These are phyloP conservation scores for Rotaria sp. DNA, from an alignment of 2,888 invertebrate species.

Conservation along the genomic window DNA sequence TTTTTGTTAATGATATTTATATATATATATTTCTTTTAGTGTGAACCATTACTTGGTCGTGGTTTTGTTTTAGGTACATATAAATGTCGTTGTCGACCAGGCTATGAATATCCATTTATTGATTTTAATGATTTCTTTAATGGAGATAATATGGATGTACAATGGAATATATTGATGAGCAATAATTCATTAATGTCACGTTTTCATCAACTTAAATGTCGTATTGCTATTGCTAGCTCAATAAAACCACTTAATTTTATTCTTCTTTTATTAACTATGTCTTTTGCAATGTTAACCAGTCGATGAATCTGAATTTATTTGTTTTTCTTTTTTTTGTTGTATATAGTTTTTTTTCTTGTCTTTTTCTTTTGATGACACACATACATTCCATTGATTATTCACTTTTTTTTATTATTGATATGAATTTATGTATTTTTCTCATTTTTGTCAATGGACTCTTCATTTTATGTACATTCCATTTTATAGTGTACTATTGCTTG, in stretches of 20 bases:
- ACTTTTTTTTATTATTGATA: background rate
- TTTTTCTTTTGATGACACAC: background rate
- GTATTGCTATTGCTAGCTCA: slow-evolving; percentile 66
- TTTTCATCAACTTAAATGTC: slow-evolving; percentile 67
- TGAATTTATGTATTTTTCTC: background rate
- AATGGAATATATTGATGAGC: slow-evolving; percentile 35
- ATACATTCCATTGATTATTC: background rate
- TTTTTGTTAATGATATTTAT: background rate
- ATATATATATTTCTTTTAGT: slow-evolving; percentile 61
- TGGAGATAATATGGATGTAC: slow-evolving; percentile 40
- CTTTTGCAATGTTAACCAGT: background rate
- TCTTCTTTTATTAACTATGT: background rate
- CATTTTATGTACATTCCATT: background rate
- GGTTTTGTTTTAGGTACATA: slow-evolving; percentile 88
- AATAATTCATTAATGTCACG: slow-evolving; percentile 30
- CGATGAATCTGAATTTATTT: background rate
- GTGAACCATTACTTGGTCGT: slow-evolving; percentile 83
- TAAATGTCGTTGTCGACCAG: slow-evolving; percentile 93
- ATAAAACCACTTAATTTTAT: slow-evolving; percentile 37
- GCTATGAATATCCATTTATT: slow-evolving; percentile 92
- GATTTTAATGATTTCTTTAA: slow-evolving; percentile 72
- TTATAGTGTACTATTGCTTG: background rate
- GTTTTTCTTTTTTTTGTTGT: background rate
- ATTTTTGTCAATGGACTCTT: background rate
- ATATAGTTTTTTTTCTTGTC: background rate